A percentile compares a stretch with the other conserved stretches of the same genome.
Evolutionary conservation across 2,888 invertebrate genomes (phyloP).

Genomic region (Sericinus montela): DNA sequence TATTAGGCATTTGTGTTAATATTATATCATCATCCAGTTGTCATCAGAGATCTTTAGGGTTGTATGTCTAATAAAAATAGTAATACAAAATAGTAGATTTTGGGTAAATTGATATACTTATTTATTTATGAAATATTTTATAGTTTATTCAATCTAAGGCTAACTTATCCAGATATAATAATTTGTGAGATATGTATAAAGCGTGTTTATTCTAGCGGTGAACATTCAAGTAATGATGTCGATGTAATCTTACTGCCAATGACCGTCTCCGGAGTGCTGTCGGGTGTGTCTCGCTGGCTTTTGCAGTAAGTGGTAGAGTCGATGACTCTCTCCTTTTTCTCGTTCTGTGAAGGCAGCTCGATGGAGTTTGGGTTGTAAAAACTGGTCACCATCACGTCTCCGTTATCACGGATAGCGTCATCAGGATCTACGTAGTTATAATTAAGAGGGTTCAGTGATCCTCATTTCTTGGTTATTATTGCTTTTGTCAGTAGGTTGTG

Average conservation of each 20-base stretch:
- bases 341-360: conserved; percentile 80
- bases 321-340: conserved; percentile 60
- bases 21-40: too few species aligned
- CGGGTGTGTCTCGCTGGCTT: conserved; percentile 64
- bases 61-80: too few species aligned
- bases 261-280: conserved; percentile 61
- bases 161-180: conserved; percentile 3
- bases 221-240: conserved; percentile 32
- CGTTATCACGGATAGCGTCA: conserved; percentile 76
- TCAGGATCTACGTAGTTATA: conserved; percentile 84
- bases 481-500: conserved; percentile 48
- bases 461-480: conserved; percentile 81
- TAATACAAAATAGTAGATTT: too few species aligned
- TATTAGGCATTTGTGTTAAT: too few species aligned
- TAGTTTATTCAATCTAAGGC: conserved; percentile 7
- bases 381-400: conserved; percentile 80
- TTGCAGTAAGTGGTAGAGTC: conserved; percentile 87
- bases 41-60: too few species aligned
- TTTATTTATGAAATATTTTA: too few species aligned
- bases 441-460: conserved; percentile 88
- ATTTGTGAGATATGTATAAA: conserved; percentile 18
- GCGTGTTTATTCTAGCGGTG: conserved; percentile 20
- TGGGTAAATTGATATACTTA: too few species aligned
- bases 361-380: conserved; percentile 88
- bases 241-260: conserved; percentile 72